Evolutionary conservation across 2,797 vertebrate genomes (phyloP).

Genomic region (Acanthis flammea): DNA sequence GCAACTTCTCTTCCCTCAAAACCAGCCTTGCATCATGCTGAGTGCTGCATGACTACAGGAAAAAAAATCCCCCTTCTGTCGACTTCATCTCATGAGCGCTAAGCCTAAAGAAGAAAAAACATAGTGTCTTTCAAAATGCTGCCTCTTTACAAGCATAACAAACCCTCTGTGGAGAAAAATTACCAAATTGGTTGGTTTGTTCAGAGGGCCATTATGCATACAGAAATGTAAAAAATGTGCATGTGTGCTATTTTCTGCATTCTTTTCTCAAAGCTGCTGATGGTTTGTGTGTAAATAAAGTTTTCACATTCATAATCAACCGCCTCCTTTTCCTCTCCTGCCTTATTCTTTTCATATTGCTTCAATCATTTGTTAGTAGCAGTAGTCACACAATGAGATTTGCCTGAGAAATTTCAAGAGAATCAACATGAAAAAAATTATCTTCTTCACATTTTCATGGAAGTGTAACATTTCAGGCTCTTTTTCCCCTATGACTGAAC

Average conservation of each 20-base stretch:
- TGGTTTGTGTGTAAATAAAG: constrained; percentile 29
- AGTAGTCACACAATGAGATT: not conserved
- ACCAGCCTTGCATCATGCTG: not conserved
- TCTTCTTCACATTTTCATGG: not conserved
- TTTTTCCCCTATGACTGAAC: not conserved
- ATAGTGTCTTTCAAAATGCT: not conserved
- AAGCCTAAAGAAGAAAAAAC: not conserved
- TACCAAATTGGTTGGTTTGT: constrained; percentile 16
- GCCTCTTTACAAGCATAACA: constrained; percentile 15
- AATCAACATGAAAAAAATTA: not conserved
- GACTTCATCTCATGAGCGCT: not conserved
- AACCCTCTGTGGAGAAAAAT: constrained; percentile 16
- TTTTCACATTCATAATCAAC: constrained; percentile 38
- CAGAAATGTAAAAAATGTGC: constrained; percentile 25
- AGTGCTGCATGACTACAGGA: not conserved
- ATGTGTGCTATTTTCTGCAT: not conserved
- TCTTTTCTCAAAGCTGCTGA: constrained; percentile 43
- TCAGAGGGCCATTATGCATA: not conserved
- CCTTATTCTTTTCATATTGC: not conserved
- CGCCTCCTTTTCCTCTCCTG: constrained; percentile 24
- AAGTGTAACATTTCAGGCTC: not conserved
- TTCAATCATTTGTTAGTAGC: constrained; percentile 4
- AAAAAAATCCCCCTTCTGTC: not conserved
- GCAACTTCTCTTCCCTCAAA: not conserved
- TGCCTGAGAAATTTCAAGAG: constrained; percentile 10